phyloP scores from a whole-genome alignment of 2,797 vertebrate species.

The Alcedo quadribrachys region DNA sequence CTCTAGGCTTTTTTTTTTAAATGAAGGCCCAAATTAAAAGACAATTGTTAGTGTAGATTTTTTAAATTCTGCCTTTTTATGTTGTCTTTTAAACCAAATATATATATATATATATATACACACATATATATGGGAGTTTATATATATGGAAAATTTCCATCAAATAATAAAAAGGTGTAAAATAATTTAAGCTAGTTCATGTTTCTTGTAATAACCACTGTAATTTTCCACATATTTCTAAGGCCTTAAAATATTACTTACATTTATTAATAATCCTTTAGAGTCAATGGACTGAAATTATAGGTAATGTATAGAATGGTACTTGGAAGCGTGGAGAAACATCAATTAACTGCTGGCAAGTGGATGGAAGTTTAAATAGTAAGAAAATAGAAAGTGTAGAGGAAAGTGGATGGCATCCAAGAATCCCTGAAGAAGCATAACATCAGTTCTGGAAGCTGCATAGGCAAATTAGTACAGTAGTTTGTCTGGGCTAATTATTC shows the following conservation, averaged over 20 bases:
- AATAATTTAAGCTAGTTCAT: neutral
- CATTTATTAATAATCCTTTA: neutral
- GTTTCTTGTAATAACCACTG: neutral
- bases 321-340: neutral
- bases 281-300: slow-evolving; percentile 12
- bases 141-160: neutral
- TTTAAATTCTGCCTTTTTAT: neutral
- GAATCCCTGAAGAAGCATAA: neutral
- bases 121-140: neutral
- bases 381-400: neutral
- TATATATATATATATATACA: no score
- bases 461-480: neutral
- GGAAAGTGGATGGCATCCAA: neutral
- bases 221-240: neutral
- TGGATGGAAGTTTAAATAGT: neutral
- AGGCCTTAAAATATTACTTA: neutral
- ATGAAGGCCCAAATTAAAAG: neutral
- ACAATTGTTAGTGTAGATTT: neutral
- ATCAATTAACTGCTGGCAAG: neutral
- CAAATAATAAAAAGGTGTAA: neutral
- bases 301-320: neutral
- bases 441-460: neutral
- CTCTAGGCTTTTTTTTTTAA: neutral
- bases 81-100: neutral
- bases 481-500: slow-evolving; percentile 41